Conservation (phyloP, 1,140 invertebrate genomes). For the Apis laboriosa region DNA sequence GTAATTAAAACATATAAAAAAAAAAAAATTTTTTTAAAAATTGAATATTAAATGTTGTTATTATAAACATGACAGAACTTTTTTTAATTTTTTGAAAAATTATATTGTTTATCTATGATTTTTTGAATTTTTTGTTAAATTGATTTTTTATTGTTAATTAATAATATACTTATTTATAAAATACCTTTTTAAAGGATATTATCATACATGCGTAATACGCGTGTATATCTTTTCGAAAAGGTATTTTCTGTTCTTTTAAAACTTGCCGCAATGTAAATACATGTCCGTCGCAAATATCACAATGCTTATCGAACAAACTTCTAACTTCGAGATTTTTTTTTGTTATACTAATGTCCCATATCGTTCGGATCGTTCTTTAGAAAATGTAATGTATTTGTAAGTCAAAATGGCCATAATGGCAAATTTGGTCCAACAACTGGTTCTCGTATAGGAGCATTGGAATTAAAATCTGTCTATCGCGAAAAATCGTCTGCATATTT, state of each 20-base stretch:
- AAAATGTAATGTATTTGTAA: conserved; percentile 59
- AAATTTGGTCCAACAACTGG: conserved; percentile 71
- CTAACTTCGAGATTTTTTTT: conserved; percentile 3
- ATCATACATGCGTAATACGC: neutral
- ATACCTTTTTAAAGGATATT: neutral
- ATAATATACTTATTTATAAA: conserved; percentile 2
- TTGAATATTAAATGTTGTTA: too few species aligned
- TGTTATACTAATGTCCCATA: conserved; percentile 46
- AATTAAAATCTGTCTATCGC: conserved; percentile 65
- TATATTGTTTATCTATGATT: neutral
- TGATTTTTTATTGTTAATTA: neutral
- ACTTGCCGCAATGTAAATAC: conserved; percentile 3
- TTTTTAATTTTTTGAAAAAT: neutral
- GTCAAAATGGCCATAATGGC: conserved; percentile 46
- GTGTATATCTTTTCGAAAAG: neutral
- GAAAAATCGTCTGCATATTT: conserved; percentile 34
- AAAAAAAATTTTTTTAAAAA: too few species aligned
- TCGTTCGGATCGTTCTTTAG: conserved; percentile 40
- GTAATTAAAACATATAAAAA: too few species aligned
- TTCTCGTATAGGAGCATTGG: conserved; percentile 60
- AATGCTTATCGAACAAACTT: conserved; percentile 21
- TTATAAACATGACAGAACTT: too few species aligned
- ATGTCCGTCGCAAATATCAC: conserved; percentile 45
- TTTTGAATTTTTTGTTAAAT: neutral
- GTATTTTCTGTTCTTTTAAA: neutral